Percentiles rank a stretch among this genome's conserved stretches.
These are phyloP conservation scores for Glaucopsyche alexis DNA, from an alignment of 2,888 invertebrate genomes.

Conservation along the genomic window DNA sequence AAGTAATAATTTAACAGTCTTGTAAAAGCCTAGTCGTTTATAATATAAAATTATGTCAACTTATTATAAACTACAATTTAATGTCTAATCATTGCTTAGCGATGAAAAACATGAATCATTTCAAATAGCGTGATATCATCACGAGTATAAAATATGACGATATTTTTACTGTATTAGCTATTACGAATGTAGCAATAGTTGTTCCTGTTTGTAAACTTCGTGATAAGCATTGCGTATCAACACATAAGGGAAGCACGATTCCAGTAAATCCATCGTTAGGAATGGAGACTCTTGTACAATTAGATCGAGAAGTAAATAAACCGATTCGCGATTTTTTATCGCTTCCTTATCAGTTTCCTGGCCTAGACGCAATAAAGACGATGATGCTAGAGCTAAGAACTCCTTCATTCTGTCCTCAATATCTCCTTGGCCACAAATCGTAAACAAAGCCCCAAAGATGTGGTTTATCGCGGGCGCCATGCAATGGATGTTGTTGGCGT, in stretches of 20 bases:
- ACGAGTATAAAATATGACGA: not conserved
- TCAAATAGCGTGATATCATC: conserved; percentile 11
- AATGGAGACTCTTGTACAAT: conserved; percentile 99
- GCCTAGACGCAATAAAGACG: conserved; percentile 94
- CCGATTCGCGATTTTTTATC: conserved; percentile 96
- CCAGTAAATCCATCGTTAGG: conserved; percentile 98
- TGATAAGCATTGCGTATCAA: conserved; percentile 98
- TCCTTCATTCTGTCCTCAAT: conserved; percentile 99
- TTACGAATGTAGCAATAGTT: conserved; percentile 78
- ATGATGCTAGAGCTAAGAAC: conserved; percentile 94
- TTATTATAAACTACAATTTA: conserved; percentile 20
- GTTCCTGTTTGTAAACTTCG: conserved; percentile 95
- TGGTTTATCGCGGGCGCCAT: conserved; percentile 97
- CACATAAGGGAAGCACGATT: conserved; percentile 99
- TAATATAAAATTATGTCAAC: conserved; percentile 24
- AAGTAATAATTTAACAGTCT: conserved; percentile 59
- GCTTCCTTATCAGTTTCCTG: conserved; percentile 97
- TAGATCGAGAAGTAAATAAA: conserved; percentile 97
- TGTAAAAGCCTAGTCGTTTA: conserved; percentile 49
- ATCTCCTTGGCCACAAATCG: conserved; percentile 96
- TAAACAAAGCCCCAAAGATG: conserved; percentile 97
- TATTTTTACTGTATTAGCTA: not conserved
- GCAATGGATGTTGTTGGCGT: conserved; percentile 99
- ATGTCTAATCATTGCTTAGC: not conserved
- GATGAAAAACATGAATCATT: not conserved